Evolutionary conservation across 1,140 invertebrate genomes (phyloP), one percentile per base, ranked within the genome.

Genomic region (Camponotus floridanus): DNA sequence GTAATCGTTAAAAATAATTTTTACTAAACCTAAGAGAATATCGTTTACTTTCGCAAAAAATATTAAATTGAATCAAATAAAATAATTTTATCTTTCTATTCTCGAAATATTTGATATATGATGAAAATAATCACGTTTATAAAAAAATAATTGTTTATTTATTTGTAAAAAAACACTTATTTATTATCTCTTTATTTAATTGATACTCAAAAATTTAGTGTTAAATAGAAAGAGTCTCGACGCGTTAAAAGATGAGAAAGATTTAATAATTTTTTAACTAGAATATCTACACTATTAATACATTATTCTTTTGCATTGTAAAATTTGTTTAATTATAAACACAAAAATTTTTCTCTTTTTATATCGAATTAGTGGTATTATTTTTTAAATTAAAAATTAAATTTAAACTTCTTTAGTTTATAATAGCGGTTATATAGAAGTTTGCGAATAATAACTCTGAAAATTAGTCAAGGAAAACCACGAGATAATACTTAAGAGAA

Each of bases 241-340:
- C 15, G 18, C 15, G 0, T 0, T 36, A 21, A 21, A 26, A 39
- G 15, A 39, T 39, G 39, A 74, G 36, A 5, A 33, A 73, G 0
- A 73, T 31, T 51, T 51, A 9, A 45, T 68, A 68, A 51, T 8
- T 70, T 70, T 1, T 11, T 45, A 45, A 9, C 9, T 70, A 18
- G 15, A 71, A n/a, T 36, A 71, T 33, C 9, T 11, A n/a, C 51
- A 71, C 31, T 71, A 55, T 55, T 55, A 33, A 71, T 33, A 5
- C 15, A 64, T 68, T 31, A 42, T 68, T 45, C 9, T 59, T 42
- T 59, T 59, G 3, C 11, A 59, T 76, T 59, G n/a, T 45, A 45
- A 59, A 74, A 74, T 74, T 55, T 33, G 48, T 74, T 59, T 11
- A 26, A 2, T 76, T 76, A n/a, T 76, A 39, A 55, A 39, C 39